Percentiles rank a stretch among this genome's conserved stretches.
Evolutionary conservation across 2,888 invertebrate species (phyloP).

Genomic region (Seira ritae): DNA sequence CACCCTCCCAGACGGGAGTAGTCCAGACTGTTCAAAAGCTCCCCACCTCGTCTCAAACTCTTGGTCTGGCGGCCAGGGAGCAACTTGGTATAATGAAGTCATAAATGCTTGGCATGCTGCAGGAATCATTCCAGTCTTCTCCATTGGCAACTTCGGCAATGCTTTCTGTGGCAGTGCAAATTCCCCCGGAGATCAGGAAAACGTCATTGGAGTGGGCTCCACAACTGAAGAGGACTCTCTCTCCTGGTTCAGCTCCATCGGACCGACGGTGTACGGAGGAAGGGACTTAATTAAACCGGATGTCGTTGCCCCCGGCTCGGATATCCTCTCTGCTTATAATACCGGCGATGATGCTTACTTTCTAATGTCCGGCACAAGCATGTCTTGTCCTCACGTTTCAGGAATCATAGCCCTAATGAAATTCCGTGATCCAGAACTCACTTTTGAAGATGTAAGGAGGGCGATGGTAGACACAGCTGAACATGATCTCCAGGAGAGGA

Average conservation of each 20-base stretch:
- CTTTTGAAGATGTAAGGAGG: slow-evolving; percentile 32
- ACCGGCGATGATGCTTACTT: slow-evolving; percentile 38
- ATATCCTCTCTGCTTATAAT: slow-evolving; percentile 35
- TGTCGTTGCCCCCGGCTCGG: slow-evolving; percentile 50
- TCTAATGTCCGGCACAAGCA: slow-evolving; percentile 40
- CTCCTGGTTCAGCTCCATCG: slow-evolving; percentile 43
- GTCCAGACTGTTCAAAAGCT: slow-evolving; percentile 43
- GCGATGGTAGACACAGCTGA: background rate
- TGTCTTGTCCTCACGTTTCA: slow-evolving; percentile 46
- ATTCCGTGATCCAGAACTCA: slow-evolving; percentile 39
- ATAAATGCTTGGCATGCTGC: slow-evolving; percentile 44
- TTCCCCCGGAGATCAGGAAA: slow-evolving; percentile 33
- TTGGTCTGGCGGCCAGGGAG: slow-evolving; percentile 22
- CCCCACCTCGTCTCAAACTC: slow-evolving; percentile 44
- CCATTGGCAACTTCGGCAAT: slow-evolving; percentile 44
- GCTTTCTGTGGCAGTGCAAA: slow-evolving; percentile 38
- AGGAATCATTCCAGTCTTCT: slow-evolving; percentile 54
- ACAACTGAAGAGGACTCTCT: slow-evolving; percentile 44
- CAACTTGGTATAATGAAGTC: slow-evolving; percentile 28
- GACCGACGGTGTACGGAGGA: slow-evolving; percentile 28
- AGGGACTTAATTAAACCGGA: slow-evolving; percentile 47
- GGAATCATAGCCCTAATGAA: slow-evolving; percentile 50
- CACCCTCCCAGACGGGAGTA: slow-evolving; percentile 19
- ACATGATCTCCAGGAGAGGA: slow-evolving; percentile 2
- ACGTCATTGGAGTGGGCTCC: slow-evolving; percentile 47